Conservation (phyloP, 2,113 vertebrate genomes). For the Oenanthe melanoleuca region DNA sequence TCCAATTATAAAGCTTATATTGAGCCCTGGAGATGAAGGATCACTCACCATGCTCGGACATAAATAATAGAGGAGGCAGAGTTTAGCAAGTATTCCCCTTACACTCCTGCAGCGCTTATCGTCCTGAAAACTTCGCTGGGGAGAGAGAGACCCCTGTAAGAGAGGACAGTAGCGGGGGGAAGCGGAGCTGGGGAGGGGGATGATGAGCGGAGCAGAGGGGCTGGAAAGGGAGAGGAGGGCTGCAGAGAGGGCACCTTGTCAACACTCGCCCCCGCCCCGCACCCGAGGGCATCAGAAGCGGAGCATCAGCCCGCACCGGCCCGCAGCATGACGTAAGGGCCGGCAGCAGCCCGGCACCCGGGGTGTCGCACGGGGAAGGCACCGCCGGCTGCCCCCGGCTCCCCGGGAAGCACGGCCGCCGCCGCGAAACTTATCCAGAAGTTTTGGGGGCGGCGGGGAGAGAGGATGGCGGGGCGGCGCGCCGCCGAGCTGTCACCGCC, state of each 20-base stretch:
- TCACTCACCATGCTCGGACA: conserved; percentile 41
- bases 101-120: conserved; percentile 58
- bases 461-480: not conserved
- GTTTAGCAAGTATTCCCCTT: conserved; percentile 60
- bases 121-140: conserved; percentile 47
- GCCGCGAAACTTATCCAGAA: conserved; percentile 57
- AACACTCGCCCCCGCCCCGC: conserved; percentile 74
- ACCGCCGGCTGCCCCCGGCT: not conserved
- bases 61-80: conserved; percentile 70
- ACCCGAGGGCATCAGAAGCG: conserved; percentile 79
- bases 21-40: conserved; percentile 21
- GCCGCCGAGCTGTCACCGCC: not conserved
- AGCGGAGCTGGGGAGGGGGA: not conserved
- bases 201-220: not conserved
- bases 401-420: not conserved
- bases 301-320: conserved; percentile 87
- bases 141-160: conserved; percentile 12
- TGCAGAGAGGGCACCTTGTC: conserved; percentile 72
- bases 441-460: not conserved
- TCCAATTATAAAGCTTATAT: not conserved
- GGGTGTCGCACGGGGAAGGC: conserved; percentile 58
- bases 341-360: conserved; percentile 70
- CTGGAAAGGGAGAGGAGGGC: conserved; percentile 32
- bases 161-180: not conserved
- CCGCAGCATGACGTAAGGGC: conserved; percentile 96